These are phyloP conservation scores for Halcyon senegalensis DNA, from an alignment of 2,113 vertebrate species.

Conservation along the genomic window DNA sequence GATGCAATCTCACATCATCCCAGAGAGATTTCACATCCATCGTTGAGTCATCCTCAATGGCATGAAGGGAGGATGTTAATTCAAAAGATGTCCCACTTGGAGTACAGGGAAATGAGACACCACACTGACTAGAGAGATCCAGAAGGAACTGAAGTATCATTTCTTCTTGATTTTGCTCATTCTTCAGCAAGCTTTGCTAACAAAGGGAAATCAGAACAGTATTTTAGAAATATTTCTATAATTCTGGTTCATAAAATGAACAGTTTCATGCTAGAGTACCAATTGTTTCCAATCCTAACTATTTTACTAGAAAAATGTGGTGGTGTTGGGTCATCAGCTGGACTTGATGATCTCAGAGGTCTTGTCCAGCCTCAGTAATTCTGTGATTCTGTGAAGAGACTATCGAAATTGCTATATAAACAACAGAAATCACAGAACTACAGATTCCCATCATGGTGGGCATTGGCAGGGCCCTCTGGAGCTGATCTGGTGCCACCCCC, in stretches of 20 bases:
- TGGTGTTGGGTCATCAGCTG: too few species aligned
- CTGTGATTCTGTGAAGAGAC: too few species aligned
- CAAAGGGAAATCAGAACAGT: slow-evolving; percentile 59
- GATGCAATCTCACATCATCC: slow-evolving; percentile 86
- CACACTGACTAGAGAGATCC: slow-evolving; percentile 85
- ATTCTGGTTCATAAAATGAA: not conserved
- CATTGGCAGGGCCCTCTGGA: not conserved
- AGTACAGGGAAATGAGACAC: slow-evolving; percentile 82
- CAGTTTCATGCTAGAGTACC: not conserved
- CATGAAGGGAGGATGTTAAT: slow-evolving; percentile 79
- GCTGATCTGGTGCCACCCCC: too few species aligned
- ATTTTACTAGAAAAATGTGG: not conserved
- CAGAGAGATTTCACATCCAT: slow-evolving; percentile 85
- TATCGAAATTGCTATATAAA: not conserved
- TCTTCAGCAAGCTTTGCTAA: slow-evolving; percentile 81
- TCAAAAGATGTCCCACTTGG: slow-evolving; percentile 68
- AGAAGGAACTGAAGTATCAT: slow-evolving; percentile 85
- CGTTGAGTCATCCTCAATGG: slow-evolving; percentile 81
- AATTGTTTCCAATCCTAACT: not conserved
- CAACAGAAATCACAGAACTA: not conserved
- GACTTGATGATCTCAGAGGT: too few species aligned
- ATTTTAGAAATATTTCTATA: not conserved
- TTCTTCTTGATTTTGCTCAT: slow-evolving; percentile 84
- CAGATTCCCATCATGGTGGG: not conserved
- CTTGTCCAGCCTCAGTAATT: too few species aligned